These are phyloP conservation scores for Drosophila lacicola DNA, from an alignment of 2,888 invertebrate genomes.

Conservation along the genomic window DNA sequence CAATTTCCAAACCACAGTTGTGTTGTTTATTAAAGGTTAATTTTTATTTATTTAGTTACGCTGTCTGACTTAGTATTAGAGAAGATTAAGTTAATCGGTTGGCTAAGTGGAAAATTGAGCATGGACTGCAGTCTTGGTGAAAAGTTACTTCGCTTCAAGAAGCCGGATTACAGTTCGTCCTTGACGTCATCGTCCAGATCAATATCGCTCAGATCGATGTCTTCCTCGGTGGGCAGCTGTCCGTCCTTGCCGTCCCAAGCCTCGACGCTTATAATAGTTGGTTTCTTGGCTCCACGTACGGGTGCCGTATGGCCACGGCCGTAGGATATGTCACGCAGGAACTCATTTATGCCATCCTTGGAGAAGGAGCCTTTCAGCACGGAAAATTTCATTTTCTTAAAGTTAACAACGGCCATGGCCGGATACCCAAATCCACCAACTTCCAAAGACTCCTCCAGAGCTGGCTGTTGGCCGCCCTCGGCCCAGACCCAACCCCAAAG, in stretches of 20 bases:
- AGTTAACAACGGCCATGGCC: slow-evolving; percentile 98
- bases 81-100: slow-evolving; percentile 10
- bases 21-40: no score
- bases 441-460: slow-evolving; percentile 94
- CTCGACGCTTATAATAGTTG: slow-evolving; percentile 88
- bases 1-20: neutral
- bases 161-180: slow-evolving; percentile 77
- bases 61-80: slow-evolving; percentile 29
- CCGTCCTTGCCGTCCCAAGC: slow-evolving; percentile 99
- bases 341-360: slow-evolving; percentile 97
- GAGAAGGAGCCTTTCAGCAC: slow-evolving; percentile 97
- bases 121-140: slow-evolving; percentile 40
- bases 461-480: slow-evolving; percentile 94
- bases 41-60: slow-evolving; percentile 48
- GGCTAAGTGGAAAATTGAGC: slow-evolving; percentile 34
- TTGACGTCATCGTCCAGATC: slow-evolving; percentile 90
- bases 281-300: slow-evolving; percentile 92
- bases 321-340: slow-evolving; percentile 95
- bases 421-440: slow-evolving; percentile 99
- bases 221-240: slow-evolving; percentile 91
- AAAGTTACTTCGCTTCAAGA: slow-evolving; percentile 3
- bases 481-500: slow-evolving; percentile 99
- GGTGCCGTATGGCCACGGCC: slow-evolving; percentile 97
- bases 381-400: slow-evolving; percentile 98
- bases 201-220: slow-evolving; percentile 96